Base-by-base conservation (phyloP, 2,113 vertebrate species). In the Actenoides lindsayi region DNA sequence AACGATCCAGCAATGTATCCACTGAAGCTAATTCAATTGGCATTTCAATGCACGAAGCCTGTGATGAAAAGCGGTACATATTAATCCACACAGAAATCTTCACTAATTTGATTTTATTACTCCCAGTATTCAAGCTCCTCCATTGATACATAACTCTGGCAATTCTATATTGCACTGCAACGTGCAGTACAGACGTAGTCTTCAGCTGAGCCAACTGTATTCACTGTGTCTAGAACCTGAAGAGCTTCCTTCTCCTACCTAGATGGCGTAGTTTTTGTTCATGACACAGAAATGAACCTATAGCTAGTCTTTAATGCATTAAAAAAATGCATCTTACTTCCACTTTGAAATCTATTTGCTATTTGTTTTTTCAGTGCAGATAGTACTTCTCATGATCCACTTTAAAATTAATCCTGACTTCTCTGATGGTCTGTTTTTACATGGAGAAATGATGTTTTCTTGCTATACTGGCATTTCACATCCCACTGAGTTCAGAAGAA, bases 401-500 rank as follows among this genome's bases (percentile, higher is more conserved):
- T 96, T 94, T 51, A 89, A 79, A 73, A 95, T 91, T 93, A 95
- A 89, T 91, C 50, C 44, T 94, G 95, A 95, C 89, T 93, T 94
- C 57, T 94, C 62, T 95, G 87, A 94, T 85, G 70, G 74, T 91
- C 81, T 96, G 56, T 85, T 90, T 92, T 60, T 65, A 73, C n/a
- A 41, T 3, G 50, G 62, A 89, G 81, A 73, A 91, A 76, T n/a
- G 41, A 39, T 91, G 57, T 91, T 95, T 95, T 89, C 76, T 89
- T 91, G 78, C 42, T 87, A 44, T 64, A 59, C 74, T 96, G 95
- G 79, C 91, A 96, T 96, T 97, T 96, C 93, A 96, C 89, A 91
- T 96, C 91, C 95, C 87, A 96, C 93, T 65, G 84, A 83, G 94
- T 93, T 97, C 94, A 96, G 48, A 94, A 96, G 53, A 94, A 89